phyloP scores from a whole-genome alignment of 2,797 vertebrate genomes.

The Poliocrania exsul region DNA sequence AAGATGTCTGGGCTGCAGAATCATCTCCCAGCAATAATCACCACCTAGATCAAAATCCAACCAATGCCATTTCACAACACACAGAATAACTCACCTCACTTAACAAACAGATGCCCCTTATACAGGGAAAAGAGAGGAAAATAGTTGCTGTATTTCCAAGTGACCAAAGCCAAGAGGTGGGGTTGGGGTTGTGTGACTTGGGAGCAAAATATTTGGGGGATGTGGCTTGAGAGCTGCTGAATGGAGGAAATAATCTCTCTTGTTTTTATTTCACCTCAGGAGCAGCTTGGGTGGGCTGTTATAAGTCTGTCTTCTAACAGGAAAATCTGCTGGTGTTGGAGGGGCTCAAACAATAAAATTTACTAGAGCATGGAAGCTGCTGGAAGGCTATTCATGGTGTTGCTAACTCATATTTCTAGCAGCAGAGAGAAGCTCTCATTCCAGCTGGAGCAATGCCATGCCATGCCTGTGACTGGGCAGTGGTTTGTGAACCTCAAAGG shows the following conservation, averaged over 20 bases:
- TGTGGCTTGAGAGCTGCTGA: not conserved
- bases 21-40: not conserved
- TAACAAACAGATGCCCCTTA: not conserved
- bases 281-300: not conserved
- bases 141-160: not conserved
- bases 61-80: not conserved
- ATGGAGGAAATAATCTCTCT: not conserved
- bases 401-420: conserved; percentile 60
- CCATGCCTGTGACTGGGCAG: conserved; percentile 4
- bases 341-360: conserved; percentile 23
- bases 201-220: not conserved
- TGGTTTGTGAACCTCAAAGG: not conserved
- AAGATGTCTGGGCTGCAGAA: not conserved
- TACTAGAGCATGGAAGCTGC: conserved; percentile 37
- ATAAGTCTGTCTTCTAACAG: not conserved
- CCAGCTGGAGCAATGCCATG: conserved; percentile 46
- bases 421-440: conserved; percentile 35
- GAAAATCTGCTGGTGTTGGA: not conserved
- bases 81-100: not conserved
- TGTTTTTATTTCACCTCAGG: not conserved
- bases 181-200: not conserved
- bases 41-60: not conserved
- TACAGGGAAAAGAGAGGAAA: not conserved
- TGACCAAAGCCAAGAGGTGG: not conserved
- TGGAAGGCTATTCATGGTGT: conserved; percentile 52